A percentile compares a stretch with the other conserved stretches of the same genome.
Conservation (phyloP, 2,888 invertebrate genomes). For the Tenthredo amoena region DNA sequence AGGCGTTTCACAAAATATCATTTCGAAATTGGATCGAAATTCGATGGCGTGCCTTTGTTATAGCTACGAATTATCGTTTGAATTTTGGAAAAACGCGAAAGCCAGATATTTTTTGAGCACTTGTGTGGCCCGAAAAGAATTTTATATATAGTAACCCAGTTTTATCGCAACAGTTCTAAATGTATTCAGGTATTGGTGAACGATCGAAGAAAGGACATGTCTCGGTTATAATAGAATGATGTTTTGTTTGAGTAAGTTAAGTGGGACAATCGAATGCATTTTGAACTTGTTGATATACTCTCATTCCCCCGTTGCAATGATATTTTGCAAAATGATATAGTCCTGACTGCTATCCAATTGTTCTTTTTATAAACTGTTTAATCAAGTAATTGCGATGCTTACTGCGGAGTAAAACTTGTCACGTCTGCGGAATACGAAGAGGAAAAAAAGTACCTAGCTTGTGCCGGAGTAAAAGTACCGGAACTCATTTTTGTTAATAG, state of each 20-base stretch:
- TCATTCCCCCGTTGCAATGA: neutral
- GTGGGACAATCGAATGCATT: conserved; percentile 7
- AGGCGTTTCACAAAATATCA: neutral
- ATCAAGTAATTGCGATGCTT: neutral
- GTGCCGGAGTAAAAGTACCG: too few relatives aligned
- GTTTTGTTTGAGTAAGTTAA: neutral
- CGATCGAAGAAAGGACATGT: neutral
- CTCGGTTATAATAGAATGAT: neutral
- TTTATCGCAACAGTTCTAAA: neutral
- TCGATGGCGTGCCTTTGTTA: neutral
- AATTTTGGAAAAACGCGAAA: neutral
- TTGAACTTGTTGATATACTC: conserved; percentile 1
- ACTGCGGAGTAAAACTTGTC: neutral
- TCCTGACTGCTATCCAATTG: neutral
- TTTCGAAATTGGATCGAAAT: neutral
- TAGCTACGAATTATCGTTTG: neutral
- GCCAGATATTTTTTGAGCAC: neutral
- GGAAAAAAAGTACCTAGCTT: too few relatives aligned
- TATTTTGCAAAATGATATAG: neutral
- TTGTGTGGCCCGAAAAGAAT: neutral
- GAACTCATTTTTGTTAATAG: neutral
- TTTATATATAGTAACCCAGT: neutral
- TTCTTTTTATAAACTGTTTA: conserved; percentile 23
- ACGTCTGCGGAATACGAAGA: neutral
- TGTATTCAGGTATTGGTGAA: neutral